phyloP scores from a whole-genome alignment of 2,888 invertebrate species.

The Sminthurides aquaticus region DNA sequence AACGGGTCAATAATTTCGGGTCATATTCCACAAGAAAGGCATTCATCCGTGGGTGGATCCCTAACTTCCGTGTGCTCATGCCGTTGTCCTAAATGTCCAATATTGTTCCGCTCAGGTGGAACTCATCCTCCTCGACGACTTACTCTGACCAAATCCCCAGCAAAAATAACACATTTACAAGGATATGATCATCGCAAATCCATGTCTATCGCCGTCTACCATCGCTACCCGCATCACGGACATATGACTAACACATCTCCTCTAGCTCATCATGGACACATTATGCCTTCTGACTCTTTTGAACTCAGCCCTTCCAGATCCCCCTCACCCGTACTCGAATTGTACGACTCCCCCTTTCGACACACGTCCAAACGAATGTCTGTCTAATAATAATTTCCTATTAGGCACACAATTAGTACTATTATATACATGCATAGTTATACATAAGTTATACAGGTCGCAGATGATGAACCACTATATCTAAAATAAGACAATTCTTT shows the following conservation, averaged over 20 bases:
- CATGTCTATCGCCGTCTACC: slow-evolving; percentile 41
- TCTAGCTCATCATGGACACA: slow-evolving; percentile 33
- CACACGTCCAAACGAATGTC: slow-evolving; percentile 42
- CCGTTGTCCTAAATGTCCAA: slow-evolving; percentile 44
- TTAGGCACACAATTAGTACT: not conserved
- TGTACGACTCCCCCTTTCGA: slow-evolving; percentile 41
- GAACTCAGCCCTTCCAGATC: slow-evolving; percentile 41
- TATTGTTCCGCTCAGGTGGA: slow-evolving; percentile 34
- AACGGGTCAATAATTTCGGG: slow-evolving; percentile 77
- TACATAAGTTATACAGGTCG: not conserved
- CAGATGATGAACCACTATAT: no score
- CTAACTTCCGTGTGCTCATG: slow-evolving; percentile 45
- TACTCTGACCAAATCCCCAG: slow-evolving; percentile 42
- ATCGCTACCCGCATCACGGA: slow-evolving; percentile 28
- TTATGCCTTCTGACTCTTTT: slow-evolving; percentile 43
- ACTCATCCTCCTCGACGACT: slow-evolving; percentile 39
- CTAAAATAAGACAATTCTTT: no score
- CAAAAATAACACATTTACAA: slow-evolving; percentile 42
- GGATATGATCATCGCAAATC: slow-evolving; percentile 32
- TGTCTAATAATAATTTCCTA: slow-evolving; percentile 26
- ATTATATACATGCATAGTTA: not conserved
- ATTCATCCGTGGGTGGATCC: slow-evolving; percentile 39
- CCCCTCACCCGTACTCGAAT: slow-evolving; percentile 40
- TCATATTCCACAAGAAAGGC: slow-evolving; percentile 50
- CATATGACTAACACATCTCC: slow-evolving; percentile 13